Base-by-base conservation (phyloP, 2,113 vertebrate species). In the Syngnathoides biaculeatus region DNA sequence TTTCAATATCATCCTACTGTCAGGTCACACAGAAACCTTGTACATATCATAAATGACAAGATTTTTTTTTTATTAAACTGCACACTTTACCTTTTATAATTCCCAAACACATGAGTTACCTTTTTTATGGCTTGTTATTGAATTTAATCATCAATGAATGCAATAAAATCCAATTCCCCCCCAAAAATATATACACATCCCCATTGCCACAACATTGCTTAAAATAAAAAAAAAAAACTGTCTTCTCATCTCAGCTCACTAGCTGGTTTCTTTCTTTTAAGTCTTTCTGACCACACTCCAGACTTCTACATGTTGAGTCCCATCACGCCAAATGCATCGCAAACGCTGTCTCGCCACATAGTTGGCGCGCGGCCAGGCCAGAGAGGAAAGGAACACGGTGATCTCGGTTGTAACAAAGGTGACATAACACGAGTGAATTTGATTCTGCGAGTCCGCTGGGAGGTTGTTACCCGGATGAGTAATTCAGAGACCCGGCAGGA, bases 341-440 rank as follows among this genome's bases (percentile, higher is more conserved):
- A 57, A 78, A 80, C 64, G 69, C 57, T 57, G 79, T 72, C 73
- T 66, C 65, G 79, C 71, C 74, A 80, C 69, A 45, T 47, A 60
- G 69, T 72, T 85, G 81, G 81, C 81, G 75, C 64, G 72, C 69
- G 62, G 69, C 84, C 81, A 86, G 67, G 68, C 64, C 62, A 67
- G 69, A 67, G 72, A 73, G 50, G 78, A 74, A 86, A 65, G 69
- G 88, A 89, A 89, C 88, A 90, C 56, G 72, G 78, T 85, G 88
- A 87, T 81, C 85, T 75, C 65, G 72, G 73, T 87, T 73, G 86
- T 86, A 76, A 87, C 80, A 83, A 83, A 82, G 76, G 77, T 87
- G 88, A 85, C 84, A 79, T 76, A 83, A 84, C 71, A 71, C 43
- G 63, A 72, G 72, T 80, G 73, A 77, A 84, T 79, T 76, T 84